Evolutionary conservation across 2,113 vertebrate species (phyloP).

Genomic region (Callaeas wilsoni): DNA sequence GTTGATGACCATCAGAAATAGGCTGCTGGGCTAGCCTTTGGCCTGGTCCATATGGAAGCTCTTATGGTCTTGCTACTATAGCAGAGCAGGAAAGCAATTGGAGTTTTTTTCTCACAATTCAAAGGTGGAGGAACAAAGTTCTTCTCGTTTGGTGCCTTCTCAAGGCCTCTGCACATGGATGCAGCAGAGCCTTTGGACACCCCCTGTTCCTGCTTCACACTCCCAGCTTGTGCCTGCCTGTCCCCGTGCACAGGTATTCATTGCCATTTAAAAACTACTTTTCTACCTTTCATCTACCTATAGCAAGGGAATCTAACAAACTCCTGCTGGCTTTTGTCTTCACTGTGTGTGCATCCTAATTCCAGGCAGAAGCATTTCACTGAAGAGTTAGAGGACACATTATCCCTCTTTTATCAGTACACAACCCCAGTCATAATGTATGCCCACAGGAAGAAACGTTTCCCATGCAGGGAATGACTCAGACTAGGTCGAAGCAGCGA

Average conservation of each 20-base stretch:
- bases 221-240: neutral
- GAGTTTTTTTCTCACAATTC: neutral
- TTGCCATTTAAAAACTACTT: neutral
- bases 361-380: neutral
- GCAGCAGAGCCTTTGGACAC: neutral
- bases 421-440: slow-evolving; percentile 30
- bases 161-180: neutral
- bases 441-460: neutral
- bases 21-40: neutral
- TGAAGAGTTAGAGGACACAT: neutral
- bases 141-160: neutral
- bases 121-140: neutral
- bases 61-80: neutral
- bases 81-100: neutral
- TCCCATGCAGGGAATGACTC: slow-evolving; percentile 44
- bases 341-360: neutral
- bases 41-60: neutral
- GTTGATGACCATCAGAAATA: neutral
- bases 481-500: slow-evolving; percentile 15
- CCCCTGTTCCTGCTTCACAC: neutral
- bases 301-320: neutral
- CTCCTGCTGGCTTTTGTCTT: neutral
- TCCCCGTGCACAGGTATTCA: accelerated
- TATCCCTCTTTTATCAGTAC: slow-evolving; percentile 3
- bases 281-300: neutral